A percentile compares a stretch with the other conserved stretches of the same genome.
These are phyloP conservation scores for Cephonodes hylas DNA, from an alignment of 2,888 invertebrate species.

Conservation along the genomic window DNA sequence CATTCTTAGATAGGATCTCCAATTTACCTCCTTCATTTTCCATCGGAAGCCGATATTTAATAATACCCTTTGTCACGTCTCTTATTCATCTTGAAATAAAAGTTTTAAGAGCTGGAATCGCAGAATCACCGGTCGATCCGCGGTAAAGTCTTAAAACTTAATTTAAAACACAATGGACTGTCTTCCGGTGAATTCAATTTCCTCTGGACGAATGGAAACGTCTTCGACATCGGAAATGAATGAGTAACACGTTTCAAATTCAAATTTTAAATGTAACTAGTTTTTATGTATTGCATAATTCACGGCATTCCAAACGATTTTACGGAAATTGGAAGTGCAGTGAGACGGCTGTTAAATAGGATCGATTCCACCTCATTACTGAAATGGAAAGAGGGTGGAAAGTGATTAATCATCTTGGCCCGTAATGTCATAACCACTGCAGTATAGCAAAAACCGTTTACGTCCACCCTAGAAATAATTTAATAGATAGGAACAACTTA, in stretches of 20 bases:
- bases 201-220: constrained; percentile 17
- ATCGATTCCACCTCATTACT: not conserved
- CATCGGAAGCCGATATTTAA: too few relatives aligned
- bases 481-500: too few relatives aligned
- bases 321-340: not conserved
- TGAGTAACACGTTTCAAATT: constrained; percentile 24
- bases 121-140: not conserved
- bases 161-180: constrained; percentile 12
- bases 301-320: not conserved
- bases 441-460: too few relatives aligned
- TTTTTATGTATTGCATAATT: not conserved
- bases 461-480: too few relatives aligned
- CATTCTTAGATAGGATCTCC: not conserved
- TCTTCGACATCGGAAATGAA: constrained; percentile 22
- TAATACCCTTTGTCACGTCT: not conserved
- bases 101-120: not conserved
- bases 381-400: not conserved
- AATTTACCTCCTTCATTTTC: not conserved
- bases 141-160: constrained; percentile 5
- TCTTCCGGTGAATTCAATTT: constrained; percentile 19
- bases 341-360: not conserved
- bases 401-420: too few relatives aligned
- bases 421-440: too few relatives aligned
- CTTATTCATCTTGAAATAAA: not conserved
- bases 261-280: constrained; percentile 13